Evolutionary conservation across 2,113 vertebrate species (phyloP).

Genomic region (Sylvia atricapilla): DNA sequence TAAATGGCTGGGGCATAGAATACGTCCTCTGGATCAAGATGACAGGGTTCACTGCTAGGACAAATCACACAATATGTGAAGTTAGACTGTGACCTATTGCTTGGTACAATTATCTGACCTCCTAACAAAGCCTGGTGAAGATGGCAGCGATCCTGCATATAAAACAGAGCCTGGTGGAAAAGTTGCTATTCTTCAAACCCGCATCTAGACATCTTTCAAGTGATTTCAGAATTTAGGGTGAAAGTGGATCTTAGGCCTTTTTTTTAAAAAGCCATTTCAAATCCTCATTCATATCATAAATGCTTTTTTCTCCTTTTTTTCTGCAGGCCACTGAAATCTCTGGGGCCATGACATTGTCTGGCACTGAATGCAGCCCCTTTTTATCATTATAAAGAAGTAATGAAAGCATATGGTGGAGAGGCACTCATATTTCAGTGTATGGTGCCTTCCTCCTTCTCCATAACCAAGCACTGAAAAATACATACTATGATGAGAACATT

Average conservation of each 20-base stretch:
- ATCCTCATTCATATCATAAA: slow-evolving; percentile 49
- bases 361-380: slow-evolving; percentile 67
- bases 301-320: slow-evolving; percentile 37
- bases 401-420: slow-evolving; percentile 65
- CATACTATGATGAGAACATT: slow-evolving; percentile 24
- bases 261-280: slow-evolving; percentile 55
- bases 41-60: background rate
- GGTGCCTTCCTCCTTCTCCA: slow-evolving; percentile 44
- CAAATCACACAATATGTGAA: slow-evolving; percentile 36
- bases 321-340: slow-evolving; percentile 34
- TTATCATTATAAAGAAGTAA: slow-evolving; percentile 71
- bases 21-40: background rate
- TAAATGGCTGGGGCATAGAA: background rate
- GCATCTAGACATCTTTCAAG: slow-evolving; percentile 50
- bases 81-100: background rate
- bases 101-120: slow-evolving; percentile 40
- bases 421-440: slow-evolving; percentile 46
- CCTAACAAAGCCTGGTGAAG: slow-evolving; percentile 46
- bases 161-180: slow-evolving; percentile 20
- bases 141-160: slow-evolving; percentile 9
- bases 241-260: slow-evolving; percentile 55
- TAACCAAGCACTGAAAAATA: slow-evolving; percentile 27
- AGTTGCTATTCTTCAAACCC: slow-evolving; percentile 51
- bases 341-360: slow-evolving; percentile 65
- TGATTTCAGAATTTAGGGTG: slow-evolving; percentile 47